Evolutionary conservation across 30 jellyfish, hydroid and myxozoan genomes (phyloP).

Genomic region (Rhopilema esculentum): DNA sequence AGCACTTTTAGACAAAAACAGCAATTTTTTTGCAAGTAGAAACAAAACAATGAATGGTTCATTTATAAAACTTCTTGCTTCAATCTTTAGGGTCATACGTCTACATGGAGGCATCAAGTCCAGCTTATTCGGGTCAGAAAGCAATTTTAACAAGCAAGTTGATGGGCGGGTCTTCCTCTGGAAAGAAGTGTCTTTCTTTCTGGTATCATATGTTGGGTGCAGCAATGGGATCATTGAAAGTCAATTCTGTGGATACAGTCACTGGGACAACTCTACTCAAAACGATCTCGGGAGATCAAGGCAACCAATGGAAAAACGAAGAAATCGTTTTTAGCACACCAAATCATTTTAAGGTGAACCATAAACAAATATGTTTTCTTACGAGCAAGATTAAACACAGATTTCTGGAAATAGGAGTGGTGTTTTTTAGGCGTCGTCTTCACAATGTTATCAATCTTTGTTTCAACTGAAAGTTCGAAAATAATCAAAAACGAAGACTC

Average conservation of each 20-base stretch:
- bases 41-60: too few relatives aligned
- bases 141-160: conserved; percentile 33
- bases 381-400: not conserved
- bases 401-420: not conserved
- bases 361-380: not conserved
- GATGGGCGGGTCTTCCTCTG: conserved; percentile 36
- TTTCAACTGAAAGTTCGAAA: too few relatives aligned
- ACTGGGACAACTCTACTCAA: conserved; percentile 11
- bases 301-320: conserved; percentile 52
- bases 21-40: too few relatives aligned
- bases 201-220: conserved; percentile 69
- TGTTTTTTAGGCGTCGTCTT: not conserved
- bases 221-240: conserved; percentile 47
- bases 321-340: not conserved
- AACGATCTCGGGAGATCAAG: conserved; percentile 47
- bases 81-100: conserved; percentile 40
- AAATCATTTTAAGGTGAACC: conserved; percentile 13
- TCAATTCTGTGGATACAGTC: not conserved
- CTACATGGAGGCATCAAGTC: conserved; percentile 70
- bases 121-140: conserved; percentile 32
- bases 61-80: not conserved
- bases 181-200: conserved; percentile 51
- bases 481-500: too few relatives aligned
- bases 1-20: too few relatives aligned
- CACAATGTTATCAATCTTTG: not conserved